Percentiles rank a stretch among this genome's conserved stretches.
Evolutionary conservation across 2,113 vertebrate species (phyloP).

Genomic region (Phainopepla nitens): DNA sequence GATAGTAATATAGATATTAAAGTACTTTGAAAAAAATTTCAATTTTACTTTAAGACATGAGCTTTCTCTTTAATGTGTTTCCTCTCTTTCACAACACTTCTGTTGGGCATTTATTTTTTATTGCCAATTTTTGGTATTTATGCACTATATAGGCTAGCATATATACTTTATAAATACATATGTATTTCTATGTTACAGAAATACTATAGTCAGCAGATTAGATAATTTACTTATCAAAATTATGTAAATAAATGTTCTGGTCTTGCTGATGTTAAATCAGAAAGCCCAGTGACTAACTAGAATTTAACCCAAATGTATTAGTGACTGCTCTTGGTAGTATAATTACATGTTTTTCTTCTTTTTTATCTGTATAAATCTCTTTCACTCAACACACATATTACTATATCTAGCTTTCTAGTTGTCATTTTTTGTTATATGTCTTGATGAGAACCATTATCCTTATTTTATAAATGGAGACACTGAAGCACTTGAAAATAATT

Average conservation of each 20-base stretch:
- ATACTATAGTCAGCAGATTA: background rate
- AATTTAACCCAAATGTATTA: background rate
- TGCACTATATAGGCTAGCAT: background rate
- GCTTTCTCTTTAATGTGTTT: background rate
- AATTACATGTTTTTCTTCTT: background rate
- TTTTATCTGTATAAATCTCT: background rate
- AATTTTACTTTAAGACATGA: background rate
- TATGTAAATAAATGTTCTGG: background rate
- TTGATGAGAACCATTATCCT: background rate
- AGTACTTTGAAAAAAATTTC: background rate
- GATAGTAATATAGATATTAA: background rate
- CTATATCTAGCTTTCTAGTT: background rate
- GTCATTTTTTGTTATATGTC: background rate
- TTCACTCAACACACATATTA: background rate
- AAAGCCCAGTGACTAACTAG: background rate
- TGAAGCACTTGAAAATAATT: background rate
- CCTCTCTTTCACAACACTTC: background rate
- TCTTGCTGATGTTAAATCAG: background rate
- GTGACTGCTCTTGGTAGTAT: background rate
- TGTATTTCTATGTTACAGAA: background rate
- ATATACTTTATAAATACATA: background rate
- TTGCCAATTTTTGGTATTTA: background rate
- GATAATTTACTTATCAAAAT: background rate
- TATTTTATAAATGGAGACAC: background rate
- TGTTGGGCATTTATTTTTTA: background rate